A percentile compares a stretch with the other conserved stretches of the same genome.
phyloP scores from a whole-genome alignment of 2,888 invertebrate genomes.

The Acanthopleura granulata region DNA sequence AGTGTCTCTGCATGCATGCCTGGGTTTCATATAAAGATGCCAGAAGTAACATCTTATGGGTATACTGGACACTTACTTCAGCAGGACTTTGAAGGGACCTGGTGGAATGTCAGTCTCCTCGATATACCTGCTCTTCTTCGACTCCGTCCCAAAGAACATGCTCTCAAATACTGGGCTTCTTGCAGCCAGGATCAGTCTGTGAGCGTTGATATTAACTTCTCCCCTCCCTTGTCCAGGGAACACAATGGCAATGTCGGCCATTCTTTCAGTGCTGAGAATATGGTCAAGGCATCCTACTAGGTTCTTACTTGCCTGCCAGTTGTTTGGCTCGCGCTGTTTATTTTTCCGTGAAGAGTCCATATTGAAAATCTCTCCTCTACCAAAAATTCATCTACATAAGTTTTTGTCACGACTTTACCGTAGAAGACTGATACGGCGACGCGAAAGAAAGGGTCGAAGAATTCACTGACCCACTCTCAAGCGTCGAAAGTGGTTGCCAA shows the following conservation, averaged over 20 bases:
- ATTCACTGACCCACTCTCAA: too few species aligned
- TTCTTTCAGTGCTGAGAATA: conserved; percentile 1
- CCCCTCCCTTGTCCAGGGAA: conserved; percentile 36
- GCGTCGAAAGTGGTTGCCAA: too few species aligned
- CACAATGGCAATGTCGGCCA: conserved; percentile 37
- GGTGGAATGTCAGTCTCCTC: conserved; percentile 16
- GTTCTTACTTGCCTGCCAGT: neutral
- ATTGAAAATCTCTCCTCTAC: neutral
- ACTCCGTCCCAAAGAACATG: conserved; percentile 33
- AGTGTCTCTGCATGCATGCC: too few species aligned
- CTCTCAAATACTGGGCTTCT: conserved; percentile 37
- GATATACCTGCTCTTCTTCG: conserved; percentile 15
- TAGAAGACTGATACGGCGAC: too few species aligned
- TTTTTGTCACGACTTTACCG: too few species aligned
- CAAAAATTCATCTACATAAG: too few species aligned
- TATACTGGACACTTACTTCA: neutral
- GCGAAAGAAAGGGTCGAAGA: too few species aligned
- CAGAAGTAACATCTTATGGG: too few species aligned
- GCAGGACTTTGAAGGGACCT: conserved; percentile 7
- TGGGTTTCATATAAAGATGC: too few species aligned
- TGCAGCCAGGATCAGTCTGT: conserved; percentile 37
- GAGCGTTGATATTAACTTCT: conserved; percentile 37
- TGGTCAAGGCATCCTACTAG: conserved; percentile 11
- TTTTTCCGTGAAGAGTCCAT: neutral
- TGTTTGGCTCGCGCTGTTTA: neutral